Conservation (phyloP, 2,888 invertebrate species). For the Melanostoma mellinum region DNA sequence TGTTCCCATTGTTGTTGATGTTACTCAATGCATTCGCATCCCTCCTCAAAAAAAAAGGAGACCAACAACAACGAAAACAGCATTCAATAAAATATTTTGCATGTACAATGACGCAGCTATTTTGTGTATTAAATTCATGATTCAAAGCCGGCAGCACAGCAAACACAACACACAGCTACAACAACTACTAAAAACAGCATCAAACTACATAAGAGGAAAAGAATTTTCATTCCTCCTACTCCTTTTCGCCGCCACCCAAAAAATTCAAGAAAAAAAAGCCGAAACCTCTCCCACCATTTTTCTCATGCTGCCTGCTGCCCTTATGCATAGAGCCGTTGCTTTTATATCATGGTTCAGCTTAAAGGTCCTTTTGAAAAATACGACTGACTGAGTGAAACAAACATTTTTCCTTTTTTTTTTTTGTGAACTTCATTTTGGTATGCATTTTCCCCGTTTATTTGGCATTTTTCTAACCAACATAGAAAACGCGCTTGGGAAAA, state of each 20-base stretch:
- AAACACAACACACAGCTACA: slow-evolving; percentile 31
- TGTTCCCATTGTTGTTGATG: slow-evolving; percentile 60
- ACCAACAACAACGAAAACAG: slow-evolving; percentile 12
- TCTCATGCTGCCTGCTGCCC: slow-evolving; percentile 20
- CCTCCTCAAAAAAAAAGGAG: slow-evolving; percentile 5
- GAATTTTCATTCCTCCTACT: slow-evolving; percentile 15
- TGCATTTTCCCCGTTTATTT: slow-evolving; percentile 70
- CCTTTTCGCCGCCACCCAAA: neutral
- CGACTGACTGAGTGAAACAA: slow-evolving; percentile 32
- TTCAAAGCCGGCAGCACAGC: slow-evolving; percentile 35
- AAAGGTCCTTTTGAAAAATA: slow-evolving; percentile 64
- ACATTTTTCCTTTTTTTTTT: slow-evolving; percentile 34
- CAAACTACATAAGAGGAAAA: slow-evolving; percentile 23
- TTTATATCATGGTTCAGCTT: slow-evolving; percentile 44
- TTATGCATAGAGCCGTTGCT: slow-evolving; percentile 35
- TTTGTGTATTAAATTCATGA: slow-evolving; percentile 72
- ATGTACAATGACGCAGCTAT: slow-evolving; percentile 69
- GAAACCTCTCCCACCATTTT: neutral
- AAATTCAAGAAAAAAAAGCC: slow-evolving; percentile 14
- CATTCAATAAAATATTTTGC: slow-evolving; percentile 68
- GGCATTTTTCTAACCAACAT: slow-evolving; percentile 70
- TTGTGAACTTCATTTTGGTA: neutral
- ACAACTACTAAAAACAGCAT: slow-evolving; percentile 16
- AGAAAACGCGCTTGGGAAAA: slow-evolving; percentile 67
- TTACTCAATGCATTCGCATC: slow-evolving; percentile 1